Base-by-base conservation (phyloP, 2,797 vertebrate species). In the Otolemur crassicaudatus region DNA sequence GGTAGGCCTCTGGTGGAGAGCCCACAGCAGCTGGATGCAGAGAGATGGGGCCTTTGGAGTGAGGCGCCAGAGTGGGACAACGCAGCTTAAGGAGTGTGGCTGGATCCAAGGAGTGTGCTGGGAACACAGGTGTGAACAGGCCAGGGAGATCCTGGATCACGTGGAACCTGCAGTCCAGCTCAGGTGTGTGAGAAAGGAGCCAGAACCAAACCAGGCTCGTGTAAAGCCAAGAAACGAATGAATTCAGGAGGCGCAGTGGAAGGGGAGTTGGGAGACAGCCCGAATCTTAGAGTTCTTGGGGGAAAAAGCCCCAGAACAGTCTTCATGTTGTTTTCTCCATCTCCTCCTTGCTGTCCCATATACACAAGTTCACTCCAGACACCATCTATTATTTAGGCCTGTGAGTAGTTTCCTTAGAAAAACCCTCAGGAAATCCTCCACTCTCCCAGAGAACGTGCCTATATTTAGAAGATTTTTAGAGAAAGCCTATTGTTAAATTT, bases 401-500 rank as follows among this genome's bases (percentile, higher is more conserved):
- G 79, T 85, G 49, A 53, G 49, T 92, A 22, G 43, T 96, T 97
- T 94, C 90, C 95, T 94, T n/a, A 81, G 72, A 96, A 95, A 94
- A 95, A 92, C 34, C 86, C 83, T 94, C 92, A 97, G 95, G 96
- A 97, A 96, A 90, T 91, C 49, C 94, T 94, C 73, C 61, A 43
- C 73, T 72, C 25, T 90, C 90, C 53, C 72, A 73, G 94, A 95
- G 94, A 94, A 80, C 40, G 49, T 72, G 80, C 63, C 94, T 97
- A 91, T 96, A 79, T 95, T 95, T 96, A 97, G 96, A 73, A 85
- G 79, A 65, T 58, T 95, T 96, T 72, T 49, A 19, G 85, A 90
- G 92, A 97, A 89, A 87, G 83, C 83, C 88, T 80, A 56, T 95
- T 95, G 95, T 98, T 96, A 46, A 65, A 53, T 60, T 83, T 43